Evolutionary conservation across 2,888 invertebrate genomes (phyloP).

Genomic region (Rotaria socialis): DNA sequence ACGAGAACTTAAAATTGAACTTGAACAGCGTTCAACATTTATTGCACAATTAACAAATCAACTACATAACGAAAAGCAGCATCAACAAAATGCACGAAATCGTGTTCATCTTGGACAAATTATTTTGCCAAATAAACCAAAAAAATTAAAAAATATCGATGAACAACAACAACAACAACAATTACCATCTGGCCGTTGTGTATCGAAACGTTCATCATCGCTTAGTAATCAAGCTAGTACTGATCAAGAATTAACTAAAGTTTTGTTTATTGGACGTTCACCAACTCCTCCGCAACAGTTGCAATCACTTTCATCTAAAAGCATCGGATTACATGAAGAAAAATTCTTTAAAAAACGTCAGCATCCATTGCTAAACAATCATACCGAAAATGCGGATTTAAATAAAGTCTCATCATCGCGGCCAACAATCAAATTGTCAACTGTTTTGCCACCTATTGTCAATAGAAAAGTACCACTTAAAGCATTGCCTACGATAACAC

Average conservation of each 20-base stretch:
- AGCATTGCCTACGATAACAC: neutral
- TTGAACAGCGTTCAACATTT: neutral
- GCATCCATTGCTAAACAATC: neutral
- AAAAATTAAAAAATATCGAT: neutral
- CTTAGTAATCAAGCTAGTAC: neutral
- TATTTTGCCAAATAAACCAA: slow-evolving; percentile 1
- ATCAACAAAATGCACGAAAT: neutral
- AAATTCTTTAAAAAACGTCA: neutral
- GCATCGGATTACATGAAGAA: neutral
- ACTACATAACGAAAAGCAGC: neutral
- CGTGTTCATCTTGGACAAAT: neutral
- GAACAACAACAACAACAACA: neutral
- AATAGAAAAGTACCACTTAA: neutral
- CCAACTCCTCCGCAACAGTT: neutral
- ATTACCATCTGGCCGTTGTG: too few species aligned
- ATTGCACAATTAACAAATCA: neutral
- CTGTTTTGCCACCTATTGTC: neutral
- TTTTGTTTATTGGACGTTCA: neutral
- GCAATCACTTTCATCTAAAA: neutral
- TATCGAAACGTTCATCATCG: neutral
- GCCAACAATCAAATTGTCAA: neutral
- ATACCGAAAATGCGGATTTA: neutral
- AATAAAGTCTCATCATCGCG: neutral
- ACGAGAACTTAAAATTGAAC: neutral
- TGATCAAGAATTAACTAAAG: neutral